Base-by-base conservation (phyloP, 2,113 vertebrate species). In the Alexandromys fortis region DNA sequence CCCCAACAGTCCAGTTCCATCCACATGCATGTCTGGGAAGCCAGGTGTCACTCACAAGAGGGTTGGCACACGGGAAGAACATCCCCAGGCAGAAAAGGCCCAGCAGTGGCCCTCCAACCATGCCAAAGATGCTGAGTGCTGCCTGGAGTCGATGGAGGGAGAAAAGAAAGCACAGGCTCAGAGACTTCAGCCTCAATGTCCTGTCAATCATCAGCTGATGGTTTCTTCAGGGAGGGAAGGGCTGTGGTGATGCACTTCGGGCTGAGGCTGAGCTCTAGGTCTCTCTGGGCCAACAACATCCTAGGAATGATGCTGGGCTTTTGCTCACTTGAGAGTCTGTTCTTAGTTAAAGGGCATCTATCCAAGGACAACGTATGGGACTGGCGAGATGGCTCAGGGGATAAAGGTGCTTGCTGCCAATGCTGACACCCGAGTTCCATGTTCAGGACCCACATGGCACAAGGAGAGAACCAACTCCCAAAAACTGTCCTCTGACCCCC, bases 41-140 rank as follows among this genome's bases (percentile, higher is more conserved):
- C 13, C 67, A 63, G n/a, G 7, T 0, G 9, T 82, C 70, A 99
- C 99, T 99, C 98, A 99, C 99, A 1, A 73, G 95, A 61, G 99
- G 88, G 98, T 99, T 99, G 89, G 99, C 99, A 47, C 99, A 99
- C 2, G 99, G 99, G 91, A 99, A 99, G 98, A 99, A 99, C 98
- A 99, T 99, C 61, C 99, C 99, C 0, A 99, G 99, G 96, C 99
- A 99, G 98, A 99, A 99, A 92, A 99, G 96, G 63, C 99, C 99
- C 30, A 99, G 98, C 70, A 99, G 98, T 0, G 99, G 99, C 0
- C 99, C 99, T 0, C 99, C 99, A 35, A 99, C 98, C 99, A 99
- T 99, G 92, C 99, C 99, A 2, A 99, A 99, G 98, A 99, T 99
- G 98, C 99, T 99, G 97, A 99, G 98, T 81, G 99, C 99, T 0